Conservation (phyloP, 2,797 vertebrate species). For the Acipenser transmontanus region DNA sequence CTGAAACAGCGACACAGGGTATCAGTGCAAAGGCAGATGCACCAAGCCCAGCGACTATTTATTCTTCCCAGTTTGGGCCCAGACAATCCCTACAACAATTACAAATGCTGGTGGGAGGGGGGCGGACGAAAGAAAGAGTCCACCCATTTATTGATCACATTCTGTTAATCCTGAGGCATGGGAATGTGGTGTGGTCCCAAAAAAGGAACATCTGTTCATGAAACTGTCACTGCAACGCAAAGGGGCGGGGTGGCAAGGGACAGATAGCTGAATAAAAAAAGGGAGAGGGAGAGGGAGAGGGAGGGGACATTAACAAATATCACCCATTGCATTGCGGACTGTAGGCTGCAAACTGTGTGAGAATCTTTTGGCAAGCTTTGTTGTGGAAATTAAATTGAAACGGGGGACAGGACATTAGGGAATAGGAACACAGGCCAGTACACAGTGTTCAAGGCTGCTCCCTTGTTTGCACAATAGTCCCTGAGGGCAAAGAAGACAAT, state of each 20-base stretch:
- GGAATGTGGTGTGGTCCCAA: background rate
- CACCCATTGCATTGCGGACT: too few species aligned
- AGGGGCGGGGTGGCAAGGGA: background rate
- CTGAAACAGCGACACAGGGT: background rate
- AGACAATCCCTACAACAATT: background rate
- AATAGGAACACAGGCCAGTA: too few species aligned
- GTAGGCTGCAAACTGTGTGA: too few species aligned
- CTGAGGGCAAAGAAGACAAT: too few species aligned
- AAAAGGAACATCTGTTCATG: background rate
- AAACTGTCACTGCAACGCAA: background rate
- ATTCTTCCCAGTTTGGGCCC: background rate
- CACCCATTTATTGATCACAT: constrained; percentile 1
- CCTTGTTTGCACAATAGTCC: too few species aligned
- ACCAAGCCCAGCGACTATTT: background rate
- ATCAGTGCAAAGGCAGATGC: background rate
- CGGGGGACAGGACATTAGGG: too few species aligned
- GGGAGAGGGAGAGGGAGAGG: background rate
- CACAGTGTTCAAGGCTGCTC: too few species aligned
- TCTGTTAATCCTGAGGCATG: constrained; percentile 2
- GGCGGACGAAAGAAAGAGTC: background rate
- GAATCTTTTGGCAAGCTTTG: too few species aligned
- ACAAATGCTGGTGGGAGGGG: background rate
- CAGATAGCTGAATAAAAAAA: background rate
- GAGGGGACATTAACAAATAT: background rate
- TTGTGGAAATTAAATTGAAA: too few species aligned